These are phyloP conservation scores for Denticeps clupeoides DNA, from an alignment of 2,797 vertebrate genomes.

Conservation along the genomic window DNA sequence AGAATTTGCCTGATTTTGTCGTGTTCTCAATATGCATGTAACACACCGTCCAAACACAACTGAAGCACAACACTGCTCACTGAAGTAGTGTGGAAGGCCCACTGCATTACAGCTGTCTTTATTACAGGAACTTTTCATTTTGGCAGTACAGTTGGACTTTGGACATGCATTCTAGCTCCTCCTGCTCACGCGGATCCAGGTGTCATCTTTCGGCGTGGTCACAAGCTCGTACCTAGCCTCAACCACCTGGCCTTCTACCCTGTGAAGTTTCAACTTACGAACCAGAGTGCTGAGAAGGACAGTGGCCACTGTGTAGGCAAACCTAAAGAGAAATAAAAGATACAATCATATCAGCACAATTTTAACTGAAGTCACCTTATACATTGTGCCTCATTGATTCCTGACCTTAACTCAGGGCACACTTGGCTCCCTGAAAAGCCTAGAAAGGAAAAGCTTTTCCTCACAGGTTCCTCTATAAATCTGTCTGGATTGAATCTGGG, in stretches of 20 bases:
- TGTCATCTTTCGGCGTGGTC: slow-evolving; percentile 83
- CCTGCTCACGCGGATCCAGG: slow-evolving; percentile 81
- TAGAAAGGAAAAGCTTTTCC: slow-evolving; percentile 75
- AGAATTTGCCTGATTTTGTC: too few species aligned
- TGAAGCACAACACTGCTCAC: too few species aligned
- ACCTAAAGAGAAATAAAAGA: slow-evolving; percentile 49
- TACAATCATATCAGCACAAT: too few species aligned
- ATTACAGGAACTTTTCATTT: too few species aligned
- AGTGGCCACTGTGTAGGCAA: slow-evolving; percentile 78
- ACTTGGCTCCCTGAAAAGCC: slow-evolving; percentile 88
- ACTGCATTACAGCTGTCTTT: too few species aligned
- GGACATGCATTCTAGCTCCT: slow-evolving; percentile 63
- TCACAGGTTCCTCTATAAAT: slow-evolving; percentile 70
- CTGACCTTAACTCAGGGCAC: slow-evolving; percentile 85
- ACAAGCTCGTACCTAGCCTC: slow-evolving; percentile 87
- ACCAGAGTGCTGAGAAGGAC: slow-evolving; percentile 75
- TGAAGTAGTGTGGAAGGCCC: too few species aligned
- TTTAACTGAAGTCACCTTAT: background rate
- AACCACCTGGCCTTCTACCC: slow-evolving; percentile 67
- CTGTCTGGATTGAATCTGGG: slow-evolving; percentile 83
- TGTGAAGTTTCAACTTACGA: slow-evolving; percentile 66
- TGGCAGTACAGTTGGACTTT: too few species aligned
- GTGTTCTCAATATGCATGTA: too few species aligned
- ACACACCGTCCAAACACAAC: too few species aligned
- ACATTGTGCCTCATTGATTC: background rate